These are phyloP conservation scores for Apis cerana DNA, from an alignment of 1,140 invertebrate genomes.

Conservation along the genomic window DNA sequence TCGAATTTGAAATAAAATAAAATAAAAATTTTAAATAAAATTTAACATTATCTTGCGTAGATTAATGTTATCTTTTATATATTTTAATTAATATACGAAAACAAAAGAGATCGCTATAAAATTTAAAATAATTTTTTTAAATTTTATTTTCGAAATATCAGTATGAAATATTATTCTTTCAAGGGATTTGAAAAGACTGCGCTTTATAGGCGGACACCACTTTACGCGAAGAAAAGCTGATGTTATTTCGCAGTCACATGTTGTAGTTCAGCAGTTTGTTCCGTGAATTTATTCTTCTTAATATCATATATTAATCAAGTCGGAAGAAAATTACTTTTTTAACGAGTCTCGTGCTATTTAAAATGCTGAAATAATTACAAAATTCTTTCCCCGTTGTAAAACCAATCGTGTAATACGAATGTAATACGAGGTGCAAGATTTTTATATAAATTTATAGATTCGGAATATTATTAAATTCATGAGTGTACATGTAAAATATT, in stretches of 20 bases:
- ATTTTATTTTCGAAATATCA: neutral
- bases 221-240: neutral
- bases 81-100: too few relatives aligned
- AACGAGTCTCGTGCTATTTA: neutral
- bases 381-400: neutral
- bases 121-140: neutral
- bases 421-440: neutral
- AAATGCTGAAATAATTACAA: neutral
- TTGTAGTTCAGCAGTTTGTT: neutral
- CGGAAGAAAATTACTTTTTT: slow-evolving; percentile 12
- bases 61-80: too few relatives aligned
- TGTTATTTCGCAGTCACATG: neutral
- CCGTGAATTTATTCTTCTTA: neutral
- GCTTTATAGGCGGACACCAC: neutral
- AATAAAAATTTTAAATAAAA: too few relatives aligned
- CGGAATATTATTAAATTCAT: too few relatives aligned
- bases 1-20: too few relatives aligned
- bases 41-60: too few relatives aligned
- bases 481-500: too few relatives aligned
- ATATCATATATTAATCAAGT: slow-evolving; percentile 4
- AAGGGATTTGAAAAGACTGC: too few relatives aligned
- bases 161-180: neutral
- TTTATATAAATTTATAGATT: too few relatives aligned
- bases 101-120: too few relatives aligned
- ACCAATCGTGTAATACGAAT: neutral